A percentile compares a stretch with the other conserved stretches of the same genome.
Conservation (phyloP, 2,888 invertebrate species). For the Lamellibrachia satsuma region DNA sequence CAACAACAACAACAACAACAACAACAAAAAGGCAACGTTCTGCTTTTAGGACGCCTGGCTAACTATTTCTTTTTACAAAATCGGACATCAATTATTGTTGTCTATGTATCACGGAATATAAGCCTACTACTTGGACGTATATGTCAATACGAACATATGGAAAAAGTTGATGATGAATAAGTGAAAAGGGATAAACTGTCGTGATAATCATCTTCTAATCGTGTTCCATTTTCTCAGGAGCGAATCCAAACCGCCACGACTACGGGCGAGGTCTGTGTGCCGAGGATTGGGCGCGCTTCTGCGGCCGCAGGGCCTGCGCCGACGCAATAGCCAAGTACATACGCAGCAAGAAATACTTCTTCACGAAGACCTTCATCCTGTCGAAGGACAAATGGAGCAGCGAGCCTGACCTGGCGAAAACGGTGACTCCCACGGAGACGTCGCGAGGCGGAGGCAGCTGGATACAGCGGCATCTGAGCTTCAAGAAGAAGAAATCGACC, state of each 20-base stretch:
- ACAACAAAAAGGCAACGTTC: no score
- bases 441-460: conserved; percentile 36
- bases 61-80: no score
- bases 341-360: conserved; percentile 56
- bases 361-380: conserved; percentile 49
- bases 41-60: no score
- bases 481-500: conserved; percentile 37
- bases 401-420: conserved; percentile 67
- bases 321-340: conserved; percentile 76
- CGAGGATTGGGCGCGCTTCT: conserved; percentile 80
- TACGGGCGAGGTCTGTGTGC: conserved; percentile 76
- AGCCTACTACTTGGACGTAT: no score
- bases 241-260: conserved; percentile 76
- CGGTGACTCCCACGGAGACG: conserved; percentile 43
- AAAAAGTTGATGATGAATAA: no score
- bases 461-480: conserved; percentile 43
- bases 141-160: no score
- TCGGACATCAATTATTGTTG: no score
- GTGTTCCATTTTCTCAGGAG: conserved; percentile 68
- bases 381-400: conserved; percentile 69
- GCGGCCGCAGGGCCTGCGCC: conserved; percentile 77
- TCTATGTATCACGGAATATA: no score
- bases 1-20: no score
- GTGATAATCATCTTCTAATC: no score
- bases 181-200: no score